These are phyloP conservation scores for Scartelaos histophorus DNA, from an alignment of 2,113 vertebrate species.

Conservation along the genomic window DNA sequence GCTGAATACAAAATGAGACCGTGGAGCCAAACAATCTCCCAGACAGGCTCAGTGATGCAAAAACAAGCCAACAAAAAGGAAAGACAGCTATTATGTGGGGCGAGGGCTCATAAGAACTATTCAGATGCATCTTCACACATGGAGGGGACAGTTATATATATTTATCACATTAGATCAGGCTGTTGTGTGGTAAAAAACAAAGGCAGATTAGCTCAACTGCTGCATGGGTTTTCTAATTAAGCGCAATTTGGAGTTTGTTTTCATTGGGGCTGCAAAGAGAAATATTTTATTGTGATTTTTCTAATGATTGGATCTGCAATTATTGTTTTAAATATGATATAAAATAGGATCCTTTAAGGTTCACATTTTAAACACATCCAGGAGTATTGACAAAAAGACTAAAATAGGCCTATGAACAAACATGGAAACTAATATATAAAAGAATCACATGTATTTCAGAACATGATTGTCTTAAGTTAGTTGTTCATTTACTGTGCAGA, in stretches of 20 bases:
- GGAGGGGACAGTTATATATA: slow-evolving; percentile 38
- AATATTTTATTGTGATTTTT: too few species aligned
- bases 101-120: slow-evolving; percentile 33
- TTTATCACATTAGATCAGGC: slow-evolving; percentile 43
- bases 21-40: slow-evolving; percentile 61
- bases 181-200: slow-evolving; percentile 38
- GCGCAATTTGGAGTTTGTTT: neutral
- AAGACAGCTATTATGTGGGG: slow-evolving; percentile 45
- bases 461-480: too few species aligned
- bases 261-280: too few species aligned
- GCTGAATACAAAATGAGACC: slow-evolving; percentile 66
- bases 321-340: too few species aligned
- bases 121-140: slow-evolving; percentile 50
- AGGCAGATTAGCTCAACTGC: slow-evolving; percentile 22
- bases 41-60: slow-evolving; percentile 62
- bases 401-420: too few species aligned
- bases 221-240: neutral
- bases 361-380: too few species aligned
- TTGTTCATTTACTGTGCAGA: too few species aligned
- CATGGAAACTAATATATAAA: too few species aligned
- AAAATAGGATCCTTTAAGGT: too few species aligned
- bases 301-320: too few species aligned
- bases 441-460: too few species aligned
- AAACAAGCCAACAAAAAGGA: slow-evolving; percentile 49
- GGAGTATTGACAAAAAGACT: too few species aligned